Evolutionary conservation across 2,113 vertebrate genomes (phyloP), one percentile per base, ranked within the genome.

Genomic region (Microcebus murinus): DNA sequence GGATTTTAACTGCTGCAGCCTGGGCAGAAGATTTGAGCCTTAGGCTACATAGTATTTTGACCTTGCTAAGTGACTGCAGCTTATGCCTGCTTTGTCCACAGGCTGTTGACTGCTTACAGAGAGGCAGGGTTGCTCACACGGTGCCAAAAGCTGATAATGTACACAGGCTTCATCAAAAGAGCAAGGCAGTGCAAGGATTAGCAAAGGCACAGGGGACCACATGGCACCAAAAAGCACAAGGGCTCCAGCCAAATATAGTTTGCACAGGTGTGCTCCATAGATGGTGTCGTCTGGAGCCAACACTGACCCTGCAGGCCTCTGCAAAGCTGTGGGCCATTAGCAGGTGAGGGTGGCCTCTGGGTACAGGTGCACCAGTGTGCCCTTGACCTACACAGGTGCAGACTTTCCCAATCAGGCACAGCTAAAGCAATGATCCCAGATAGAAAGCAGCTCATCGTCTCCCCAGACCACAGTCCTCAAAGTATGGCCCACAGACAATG

Each of bases 281-380:
- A 71, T 9, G 2, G 27, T 3, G 48, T 27, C 36, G n/a, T 20
- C 0, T 17, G 34, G 57, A 42, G 59, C 12, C 80, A 52, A 2
- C 0, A 0, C 79, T 27, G 17, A 21, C 20, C 9, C 4, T 23
- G 25, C 6, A 8, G 63, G 39, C 17, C 27, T 61, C 50, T 17
- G 73, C 45, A 74, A 65, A 79, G 14, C 5, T 50, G 12, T 71
- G 84, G 63, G 36, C 14, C 15, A 18, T 71, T 20, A 31, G 18
- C 74, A 87, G 36, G 23, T 6, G n/a, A 61, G 4, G 50, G 36
- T 4, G 0, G 6, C 29, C 85, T 85, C 84, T 14, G 25, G 15
- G 14, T 14, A 11, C 11, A 91, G 77, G 20, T 68, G 36, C 20
- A 6, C 1, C 39, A 23, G 12, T 42, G 31, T 23, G 39, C 48